These are phyloP conservation scores for Pterocles gutturalis DNA, from an alignment of 2,113 vertebrate species.

Conservation along the genomic window DNA sequence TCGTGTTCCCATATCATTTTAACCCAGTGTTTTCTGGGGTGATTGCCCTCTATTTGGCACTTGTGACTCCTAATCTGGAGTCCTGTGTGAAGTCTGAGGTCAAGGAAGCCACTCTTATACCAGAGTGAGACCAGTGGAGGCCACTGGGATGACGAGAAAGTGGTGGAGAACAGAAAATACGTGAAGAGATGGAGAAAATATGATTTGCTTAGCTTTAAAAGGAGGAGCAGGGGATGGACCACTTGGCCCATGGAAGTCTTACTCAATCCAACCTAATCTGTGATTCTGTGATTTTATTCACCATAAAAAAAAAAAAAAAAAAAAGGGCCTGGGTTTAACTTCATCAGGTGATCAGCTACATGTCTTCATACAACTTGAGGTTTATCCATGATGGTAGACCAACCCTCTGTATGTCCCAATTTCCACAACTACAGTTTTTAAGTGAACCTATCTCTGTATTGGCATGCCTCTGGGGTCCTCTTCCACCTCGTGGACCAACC, in stretches of 20 bases:
- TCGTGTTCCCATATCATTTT: not conserved
- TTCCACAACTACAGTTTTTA: not conserved
- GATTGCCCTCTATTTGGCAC: not conserved
- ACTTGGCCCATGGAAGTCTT: not conserved
- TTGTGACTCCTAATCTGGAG: not conserved
- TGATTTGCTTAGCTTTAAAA: not conserved
- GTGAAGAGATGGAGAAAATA: not conserved
- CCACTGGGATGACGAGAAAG: not conserved
- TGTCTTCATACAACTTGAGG: not conserved
- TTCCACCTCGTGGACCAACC: rapidly evolving
- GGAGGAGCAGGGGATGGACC: not conserved
- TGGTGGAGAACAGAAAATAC: not conserved
- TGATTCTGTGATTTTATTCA: not conserved
- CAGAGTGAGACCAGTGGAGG: not conserved
- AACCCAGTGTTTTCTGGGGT: not conserved
- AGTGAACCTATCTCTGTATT: not conserved
- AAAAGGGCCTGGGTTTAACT: not conserved
- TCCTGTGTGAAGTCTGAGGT: not conserved
- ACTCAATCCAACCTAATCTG: not conserved
- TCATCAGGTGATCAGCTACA: not conserved
- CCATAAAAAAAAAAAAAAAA: no score
- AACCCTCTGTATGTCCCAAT: not conserved
- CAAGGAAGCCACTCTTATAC: not conserved
- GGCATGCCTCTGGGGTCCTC: not conserved
- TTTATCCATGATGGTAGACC: not conserved